Conservation (phyloP, 2,113 vertebrate genomes). For the Clarias gariepinus region DNA sequence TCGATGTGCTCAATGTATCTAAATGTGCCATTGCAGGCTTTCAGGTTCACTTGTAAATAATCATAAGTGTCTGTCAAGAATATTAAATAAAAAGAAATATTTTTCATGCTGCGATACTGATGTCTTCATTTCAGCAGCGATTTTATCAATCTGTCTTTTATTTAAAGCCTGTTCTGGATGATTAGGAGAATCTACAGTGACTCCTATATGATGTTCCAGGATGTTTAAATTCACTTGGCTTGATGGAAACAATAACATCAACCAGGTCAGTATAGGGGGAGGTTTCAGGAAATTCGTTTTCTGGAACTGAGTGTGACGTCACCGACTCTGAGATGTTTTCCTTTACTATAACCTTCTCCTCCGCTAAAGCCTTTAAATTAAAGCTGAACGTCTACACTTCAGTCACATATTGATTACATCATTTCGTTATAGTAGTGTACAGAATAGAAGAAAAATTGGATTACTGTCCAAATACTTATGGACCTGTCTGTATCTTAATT, state of each 20-base stretch:
- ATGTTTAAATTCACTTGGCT: not conserved
- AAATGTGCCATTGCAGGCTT: not conserved
- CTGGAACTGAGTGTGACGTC: too few species aligned
- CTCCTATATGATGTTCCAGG: not conserved
- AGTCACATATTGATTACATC: too few species aligned
- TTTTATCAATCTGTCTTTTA: not conserved
- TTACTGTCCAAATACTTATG: not conserved
- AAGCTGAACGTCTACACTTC: too few species aligned
- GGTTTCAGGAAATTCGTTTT: not conserved
- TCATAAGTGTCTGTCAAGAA: not conserved
- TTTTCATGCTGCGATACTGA: not conserved
- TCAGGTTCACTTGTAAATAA: not conserved
- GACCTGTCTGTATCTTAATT: not conserved
- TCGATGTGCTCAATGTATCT: too few species aligned
- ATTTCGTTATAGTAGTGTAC: too few species aligned
- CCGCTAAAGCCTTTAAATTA: too few species aligned
- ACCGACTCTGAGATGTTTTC: too few species aligned
- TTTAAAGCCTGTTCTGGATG: not conserved
- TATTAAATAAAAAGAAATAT: not conserved
- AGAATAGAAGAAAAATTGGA: too few species aligned
- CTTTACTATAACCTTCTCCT: too few species aligned
- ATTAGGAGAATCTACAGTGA: not conserved
- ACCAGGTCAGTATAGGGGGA: not conserved
- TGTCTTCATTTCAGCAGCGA: not conserved
- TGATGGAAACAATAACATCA: not conserved